These are phyloP conservation scores for Troides helena DNA, from an alignment of 2,888 invertebrate genomes.

Conservation along the genomic window DNA sequence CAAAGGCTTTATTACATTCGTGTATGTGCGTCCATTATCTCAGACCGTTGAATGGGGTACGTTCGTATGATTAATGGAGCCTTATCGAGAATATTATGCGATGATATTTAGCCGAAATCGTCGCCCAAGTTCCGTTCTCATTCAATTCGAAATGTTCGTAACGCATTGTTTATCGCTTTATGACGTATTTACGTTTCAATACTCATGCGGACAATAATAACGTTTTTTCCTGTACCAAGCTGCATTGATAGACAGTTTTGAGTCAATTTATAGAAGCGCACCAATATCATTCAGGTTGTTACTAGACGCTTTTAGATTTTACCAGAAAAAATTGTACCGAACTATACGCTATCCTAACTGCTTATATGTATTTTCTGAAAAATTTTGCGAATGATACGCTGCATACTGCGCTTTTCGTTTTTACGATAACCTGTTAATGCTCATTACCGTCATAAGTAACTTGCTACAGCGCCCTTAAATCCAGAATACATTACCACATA, in stretches of 20 bases:
- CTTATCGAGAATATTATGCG: constrained; percentile 21
- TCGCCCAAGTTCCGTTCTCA: constrained; percentile 22
- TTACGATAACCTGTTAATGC: neutral
- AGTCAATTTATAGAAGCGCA: neutral
- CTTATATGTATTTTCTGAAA: no score
- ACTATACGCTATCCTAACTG: neutral
- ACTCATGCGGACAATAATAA: constrained; percentile 3
- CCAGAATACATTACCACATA: neutral
- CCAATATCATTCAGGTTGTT: neutral
- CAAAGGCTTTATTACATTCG: neutral
- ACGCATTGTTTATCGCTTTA: constrained; percentile 23
- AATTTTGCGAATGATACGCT: no score
- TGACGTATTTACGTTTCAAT: constrained; percentile 22
- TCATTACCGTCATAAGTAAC: neutral
- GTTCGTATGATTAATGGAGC: constrained; percentile 15
- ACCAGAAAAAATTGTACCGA: neutral
- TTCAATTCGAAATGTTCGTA: constrained; percentile 23
- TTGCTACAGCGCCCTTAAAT: neutral
- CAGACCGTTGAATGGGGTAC: constrained; percentile 16
- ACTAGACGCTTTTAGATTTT: no score
- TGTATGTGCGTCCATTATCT: constrained; percentile 10
- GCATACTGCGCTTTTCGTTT: no score
- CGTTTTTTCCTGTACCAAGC: constrained; percentile 9
- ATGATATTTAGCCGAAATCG: constrained; percentile 25
- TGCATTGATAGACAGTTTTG: neutral